Percentiles rank a stretch among this genome's conserved stretches.
These are phyloP conservation scores for Beris chalybata DNA, from an alignment of 2,888 invertebrate genomes.

Conservation along the genomic window DNA sequence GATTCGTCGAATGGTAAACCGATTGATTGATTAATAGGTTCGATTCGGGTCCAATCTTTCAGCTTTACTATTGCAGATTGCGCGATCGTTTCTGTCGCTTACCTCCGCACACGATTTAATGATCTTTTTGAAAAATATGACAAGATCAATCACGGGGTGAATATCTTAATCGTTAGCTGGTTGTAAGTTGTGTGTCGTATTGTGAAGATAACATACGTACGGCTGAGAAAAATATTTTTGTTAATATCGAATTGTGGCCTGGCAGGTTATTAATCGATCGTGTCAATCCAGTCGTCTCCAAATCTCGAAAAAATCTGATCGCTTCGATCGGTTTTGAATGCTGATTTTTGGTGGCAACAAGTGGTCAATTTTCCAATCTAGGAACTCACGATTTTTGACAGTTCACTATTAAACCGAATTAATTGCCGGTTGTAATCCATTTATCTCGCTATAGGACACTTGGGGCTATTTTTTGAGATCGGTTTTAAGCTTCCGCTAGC, in stretches of 20 bases:
- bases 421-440: slow-evolving; percentile 16
- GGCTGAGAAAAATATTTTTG: slow-evolving; percentile 25
- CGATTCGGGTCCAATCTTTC: slow-evolving; percentile 1
- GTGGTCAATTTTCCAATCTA: slow-evolving; percentile 9
- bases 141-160: slow-evolving; percentile 26
- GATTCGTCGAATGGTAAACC: slow-evolving; percentile 12
- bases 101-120: slow-evolving; percentile 13
- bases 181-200: slow-evolving; percentile 3
- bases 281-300: not conserved
- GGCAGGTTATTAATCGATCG: slow-evolving; percentile 27
- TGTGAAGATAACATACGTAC: not conserved
- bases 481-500: too few relatives aligned
- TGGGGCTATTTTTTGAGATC: not conserved
- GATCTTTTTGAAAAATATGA: slow-evolving; percentile 28
- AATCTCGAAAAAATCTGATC: too few relatives aligned
- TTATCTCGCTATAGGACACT: slow-evolving; percentile 21
- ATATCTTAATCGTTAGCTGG: slow-evolving; percentile 30
- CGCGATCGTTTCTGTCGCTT: slow-evolving; percentile 20
- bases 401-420: slow-evolving; percentile 19
- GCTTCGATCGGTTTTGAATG: too few relatives aligned
- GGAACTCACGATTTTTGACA: not conserved
- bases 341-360: not conserved
- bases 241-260: slow-evolving; percentile 7
- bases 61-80: slow-evolving; percentile 10
- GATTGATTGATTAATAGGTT: slow-evolving; percentile 25